Conservation (phyloP, 1,140 invertebrate genomes). For the Ceratosolen fusciceps region DNA sequence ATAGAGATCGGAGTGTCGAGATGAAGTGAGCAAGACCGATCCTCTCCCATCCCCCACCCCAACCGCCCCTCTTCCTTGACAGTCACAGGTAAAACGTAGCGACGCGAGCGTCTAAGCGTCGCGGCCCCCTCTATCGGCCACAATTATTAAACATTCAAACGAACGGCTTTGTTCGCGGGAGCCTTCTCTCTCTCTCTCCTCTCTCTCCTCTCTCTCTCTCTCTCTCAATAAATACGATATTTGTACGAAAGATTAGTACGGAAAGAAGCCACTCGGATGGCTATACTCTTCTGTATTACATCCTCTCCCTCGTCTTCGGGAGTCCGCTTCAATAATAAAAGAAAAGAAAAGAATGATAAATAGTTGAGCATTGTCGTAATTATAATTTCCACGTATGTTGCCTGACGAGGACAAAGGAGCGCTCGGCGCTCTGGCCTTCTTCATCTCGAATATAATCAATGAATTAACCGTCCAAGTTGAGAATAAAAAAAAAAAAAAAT, state of each 20-base stretch:
- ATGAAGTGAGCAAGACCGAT: slow-evolving; percentile 15
- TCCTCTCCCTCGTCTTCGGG: neutral
- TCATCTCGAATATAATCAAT: no score
- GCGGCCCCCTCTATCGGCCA: neutral
- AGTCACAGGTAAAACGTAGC: no score
- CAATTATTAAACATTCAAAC: slow-evolving; percentile 3
- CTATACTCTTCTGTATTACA: neutral
- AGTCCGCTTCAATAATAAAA: neutral
- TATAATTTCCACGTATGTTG: slow-evolving; percentile 2
- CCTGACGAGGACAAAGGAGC: no score
- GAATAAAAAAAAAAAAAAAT: no score
- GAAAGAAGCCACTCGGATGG: neutral
- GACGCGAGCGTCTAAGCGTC: no score
- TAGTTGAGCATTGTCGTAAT: slow-evolving; percentile 1
- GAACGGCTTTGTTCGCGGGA: neutral
- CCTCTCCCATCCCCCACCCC: no score
- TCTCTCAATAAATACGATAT: neutral
- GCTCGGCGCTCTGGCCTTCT: no score
- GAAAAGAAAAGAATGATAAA: no score
- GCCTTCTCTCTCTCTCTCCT: no score
- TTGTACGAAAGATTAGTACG: neutral
- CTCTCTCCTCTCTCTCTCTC: no score
- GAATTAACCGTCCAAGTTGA: no score
- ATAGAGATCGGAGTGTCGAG: slow-evolving; percentile 9
- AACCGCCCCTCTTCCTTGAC: no score